A percentile compares a stretch with the other conserved stretches of the same genome.
Evolutionary conservation across 2,888 invertebrate species (phyloP).

Genomic region (Trachelus stipa): DNA sequence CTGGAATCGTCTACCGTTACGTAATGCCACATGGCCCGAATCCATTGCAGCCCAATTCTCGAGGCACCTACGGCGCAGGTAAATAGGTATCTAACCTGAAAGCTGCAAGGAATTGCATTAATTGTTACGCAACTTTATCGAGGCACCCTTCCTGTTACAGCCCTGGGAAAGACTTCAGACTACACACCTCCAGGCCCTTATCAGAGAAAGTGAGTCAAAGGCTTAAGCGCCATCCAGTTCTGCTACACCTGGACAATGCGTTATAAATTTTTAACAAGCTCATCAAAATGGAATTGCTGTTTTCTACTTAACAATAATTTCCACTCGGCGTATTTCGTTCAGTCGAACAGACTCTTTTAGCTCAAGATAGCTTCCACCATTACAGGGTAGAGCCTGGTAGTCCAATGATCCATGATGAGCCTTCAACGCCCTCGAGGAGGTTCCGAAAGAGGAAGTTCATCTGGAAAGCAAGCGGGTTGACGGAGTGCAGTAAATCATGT

Average conservation of each 20-base stretch:
- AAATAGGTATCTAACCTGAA: background rate
- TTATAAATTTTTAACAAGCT: background rate
- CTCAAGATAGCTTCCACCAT: background rate
- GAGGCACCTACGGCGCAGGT: background rate
- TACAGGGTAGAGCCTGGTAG: background rate
- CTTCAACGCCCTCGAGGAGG: slow-evolving; percentile 35
- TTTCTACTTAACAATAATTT: background rate
- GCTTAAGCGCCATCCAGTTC: too few relatives aligned
- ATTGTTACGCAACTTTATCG: background rate
- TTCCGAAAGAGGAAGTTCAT: slow-evolving; percentile 70
- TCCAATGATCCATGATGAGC: slow-evolving; percentile 30
- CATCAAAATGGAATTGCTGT: background rate
- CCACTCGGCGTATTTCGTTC: background rate
- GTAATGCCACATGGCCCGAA: slow-evolving; percentile 73
- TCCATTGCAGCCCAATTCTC: background rate
- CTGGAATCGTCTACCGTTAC: slow-evolving; percentile 91
- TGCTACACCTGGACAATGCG: background rate
- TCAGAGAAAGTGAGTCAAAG: slow-evolving; percentile 1
- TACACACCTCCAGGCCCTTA: background rate
- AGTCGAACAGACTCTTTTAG: slow-evolving; percentile 14
- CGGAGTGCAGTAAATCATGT: slow-evolving; percentile 83
- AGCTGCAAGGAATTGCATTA: background rate
- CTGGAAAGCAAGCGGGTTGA: slow-evolving; percentile 85
- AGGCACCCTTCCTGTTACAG: background rate
- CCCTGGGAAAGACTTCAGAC: slow-evolving; percentile 11